These are phyloP conservation scores for Ceratosolen solmsi DNA, from an alignment of 1,140 invertebrate genomes.

Conservation along the genomic window DNA sequence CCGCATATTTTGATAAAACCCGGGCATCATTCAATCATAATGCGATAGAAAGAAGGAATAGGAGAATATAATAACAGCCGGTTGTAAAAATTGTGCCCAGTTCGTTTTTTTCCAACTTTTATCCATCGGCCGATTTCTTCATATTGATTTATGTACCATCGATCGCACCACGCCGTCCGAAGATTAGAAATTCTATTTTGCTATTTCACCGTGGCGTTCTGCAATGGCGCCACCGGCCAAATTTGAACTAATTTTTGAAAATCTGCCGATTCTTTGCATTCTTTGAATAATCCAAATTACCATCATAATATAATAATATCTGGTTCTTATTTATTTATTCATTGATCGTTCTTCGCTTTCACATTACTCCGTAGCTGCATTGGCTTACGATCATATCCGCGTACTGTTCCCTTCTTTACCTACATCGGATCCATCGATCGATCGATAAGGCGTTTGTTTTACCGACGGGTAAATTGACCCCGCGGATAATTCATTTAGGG, in stretches of 20 bases:
- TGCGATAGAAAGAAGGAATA: background rate
- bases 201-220: too few relatives aligned
- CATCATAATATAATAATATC: too few relatives aligned
- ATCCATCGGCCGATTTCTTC: too few relatives aligned
- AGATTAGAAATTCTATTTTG: too few relatives aligned
- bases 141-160: background rate
- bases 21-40: background rate
- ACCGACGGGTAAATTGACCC: conserved; percentile 15
- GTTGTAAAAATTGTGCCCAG: background rate
- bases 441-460: conserved; percentile 28
- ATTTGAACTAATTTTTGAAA: background rate
- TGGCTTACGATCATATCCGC: too few relatives aligned
- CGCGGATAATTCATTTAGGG: background rate
- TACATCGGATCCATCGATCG: conserved; percentile 37
- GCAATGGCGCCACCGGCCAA: background rate
- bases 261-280: too few relatives aligned
- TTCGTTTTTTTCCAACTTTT: background rate
- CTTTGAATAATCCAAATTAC: too few relatives aligned
- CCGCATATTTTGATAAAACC: background rate
- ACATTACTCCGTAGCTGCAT: too few relatives aligned
- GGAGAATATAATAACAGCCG: background rate
- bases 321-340: too few relatives aligned
- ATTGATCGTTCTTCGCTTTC: too few relatives aligned
- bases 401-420: conserved; percentile 42
- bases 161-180: background rate